phyloP scores from a whole-genome alignment of 2,888 invertebrate genomes.

The Folsomia candida region DNA sequence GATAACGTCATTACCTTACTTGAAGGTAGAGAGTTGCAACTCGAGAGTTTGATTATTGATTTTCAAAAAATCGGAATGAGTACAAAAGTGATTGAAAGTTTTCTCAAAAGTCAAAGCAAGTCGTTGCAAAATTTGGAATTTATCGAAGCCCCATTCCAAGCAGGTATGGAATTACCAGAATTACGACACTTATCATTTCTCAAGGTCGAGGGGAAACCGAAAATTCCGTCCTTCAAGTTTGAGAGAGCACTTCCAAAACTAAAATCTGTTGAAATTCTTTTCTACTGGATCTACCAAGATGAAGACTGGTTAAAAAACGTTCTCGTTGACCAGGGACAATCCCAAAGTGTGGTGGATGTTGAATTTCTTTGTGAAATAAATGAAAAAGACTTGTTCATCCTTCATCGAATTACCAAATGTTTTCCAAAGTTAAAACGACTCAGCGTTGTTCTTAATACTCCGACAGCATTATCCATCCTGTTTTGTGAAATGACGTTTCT shows the following conservation, averaged over 20 bases:
- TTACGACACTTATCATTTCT: slow-evolving; percentile 7
- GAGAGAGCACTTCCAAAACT: slow-evolving; percentile 19
- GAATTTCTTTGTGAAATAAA: slow-evolving; percentile 25
- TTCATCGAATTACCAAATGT: slow-evolving; percentile 18
- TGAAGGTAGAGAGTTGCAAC: slow-evolving; percentile 7
- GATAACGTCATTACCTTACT: slow-evolving; percentile 14
- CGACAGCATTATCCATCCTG: slow-evolving; percentile 13
- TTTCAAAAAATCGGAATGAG: slow-evolving; percentile 20
- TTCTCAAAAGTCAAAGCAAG: slow-evolving; percentile 19
- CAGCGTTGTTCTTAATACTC: slow-evolving; percentile 14
- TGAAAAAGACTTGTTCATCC: slow-evolving; percentile 17
- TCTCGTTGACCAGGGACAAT: slow-evolving; percentile 18
- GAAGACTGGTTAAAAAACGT: slow-evolving; percentile 24
- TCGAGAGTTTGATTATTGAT: slow-evolving; percentile 26
- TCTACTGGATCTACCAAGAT: slow-evolving; percentile 29
- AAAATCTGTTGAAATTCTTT: slow-evolving; percentile 23
- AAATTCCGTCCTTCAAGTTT: slow-evolving; percentile 19
- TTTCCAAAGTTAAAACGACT: slow-evolving; percentile 23
- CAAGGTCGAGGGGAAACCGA: slow-evolving; percentile 22
- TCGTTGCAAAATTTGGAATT: slow-evolving; percentile 19
- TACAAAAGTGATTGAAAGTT: slow-evolving; percentile 13
- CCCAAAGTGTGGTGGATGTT: slow-evolving; percentile 1
- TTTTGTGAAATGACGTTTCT: slow-evolving; percentile 20
- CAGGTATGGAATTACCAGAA: slow-evolving; percentile 13
- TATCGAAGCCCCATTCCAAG: slow-evolving; percentile 18